Conservation (phyloP, 2,888 invertebrate genomes). For the Barypeithes pellucidus region DNA sequence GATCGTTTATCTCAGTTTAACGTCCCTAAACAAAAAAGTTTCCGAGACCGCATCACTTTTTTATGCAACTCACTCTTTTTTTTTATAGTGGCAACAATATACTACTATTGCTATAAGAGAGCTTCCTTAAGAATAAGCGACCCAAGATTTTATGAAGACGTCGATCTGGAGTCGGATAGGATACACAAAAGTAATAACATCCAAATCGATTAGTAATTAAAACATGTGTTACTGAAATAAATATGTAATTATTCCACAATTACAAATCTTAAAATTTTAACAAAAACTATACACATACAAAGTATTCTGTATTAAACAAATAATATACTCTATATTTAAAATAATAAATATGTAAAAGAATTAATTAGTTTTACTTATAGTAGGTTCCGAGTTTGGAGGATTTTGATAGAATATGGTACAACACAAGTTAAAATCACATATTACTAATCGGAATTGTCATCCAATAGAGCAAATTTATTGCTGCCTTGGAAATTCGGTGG, state of each 20-base stretch:
- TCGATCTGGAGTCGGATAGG: constrained; percentile 77
- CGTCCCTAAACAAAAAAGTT: no score
- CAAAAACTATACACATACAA: constrained; percentile 61
- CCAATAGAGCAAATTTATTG: constrained; percentile 84
- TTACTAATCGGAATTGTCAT: constrained; percentile 69
- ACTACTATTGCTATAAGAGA: constrained; percentile 93
- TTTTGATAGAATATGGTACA: constrained; percentile 33
- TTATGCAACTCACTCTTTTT: no score
- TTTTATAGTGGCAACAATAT: constrained; percentile 83
- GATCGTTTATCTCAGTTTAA: no score
- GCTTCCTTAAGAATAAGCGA: constrained; percentile 90
- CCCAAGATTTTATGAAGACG: constrained; percentile 91
- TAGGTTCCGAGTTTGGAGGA: constrained; percentile 31
- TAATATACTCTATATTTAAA: constrained; percentile 61
- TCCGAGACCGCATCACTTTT: no score
- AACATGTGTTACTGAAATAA: constrained; percentile 55
- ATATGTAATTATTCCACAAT: constrained; percentile 57
- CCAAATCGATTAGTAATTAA: constrained; percentile 55
- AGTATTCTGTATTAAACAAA: constrained; percentile 58
- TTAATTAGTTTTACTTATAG: constrained; percentile 47
- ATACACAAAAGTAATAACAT: constrained; percentile 61
- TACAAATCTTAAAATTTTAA: constrained; percentile 60
- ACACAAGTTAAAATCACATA: constrained; percentile 43
- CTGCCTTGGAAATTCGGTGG: constrained; percentile 84
- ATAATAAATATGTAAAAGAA: constrained; percentile 60